A percentile compares a stretch with the other conserved stretches of the same genome.
Evolutionary conservation across 2,113 vertebrate genomes (phyloP).

Genomic region (Delphinus delphis): DNA sequence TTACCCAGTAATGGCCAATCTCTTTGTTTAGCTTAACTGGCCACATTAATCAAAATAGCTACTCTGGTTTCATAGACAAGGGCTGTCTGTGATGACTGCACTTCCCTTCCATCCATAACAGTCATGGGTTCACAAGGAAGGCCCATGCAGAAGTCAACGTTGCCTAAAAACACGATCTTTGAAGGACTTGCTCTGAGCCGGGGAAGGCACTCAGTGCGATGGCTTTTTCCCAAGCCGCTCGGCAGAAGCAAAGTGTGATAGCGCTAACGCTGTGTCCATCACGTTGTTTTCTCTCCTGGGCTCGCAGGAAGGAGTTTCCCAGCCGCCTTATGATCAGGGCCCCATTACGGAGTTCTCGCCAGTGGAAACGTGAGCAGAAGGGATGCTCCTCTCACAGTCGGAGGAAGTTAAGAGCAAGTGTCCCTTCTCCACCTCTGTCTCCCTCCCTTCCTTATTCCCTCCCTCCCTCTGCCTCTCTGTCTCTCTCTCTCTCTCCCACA

Average conservation of each 20-base stretch:
- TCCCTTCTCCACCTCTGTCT: neutral
- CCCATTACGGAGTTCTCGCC: fast-evolving
- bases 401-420: neutral
- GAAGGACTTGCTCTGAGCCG: fast-evolving
- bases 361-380: neutral
- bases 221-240: neutral
- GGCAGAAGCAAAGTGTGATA: fast-evolving
- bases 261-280: fast-evolving
- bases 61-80: neutral
- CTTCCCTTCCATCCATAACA: neutral
- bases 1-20: slow-evolving; percentile 17
- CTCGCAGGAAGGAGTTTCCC: neutral
- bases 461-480: neutral
- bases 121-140: neutral
- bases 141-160: neutral
- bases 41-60: slow-evolving; percentile 56
- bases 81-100: neutral
- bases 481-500: too few species aligned
- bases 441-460: neutral
- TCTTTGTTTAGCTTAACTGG: slow-evolving; percentile 56
- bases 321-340: fast-evolving
- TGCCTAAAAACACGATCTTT: neutral
- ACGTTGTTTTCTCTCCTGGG: fast-evolving
- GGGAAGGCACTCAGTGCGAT: neutral
- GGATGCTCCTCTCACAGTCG: fast-evolving